A percentile compares a stretch with the other conserved stretches of the same genome.
These are phyloP conservation scores for Oedothorax gibbosus DNA, from an alignment of 1,140 invertebrate species.

Conservation along the genomic window DNA sequence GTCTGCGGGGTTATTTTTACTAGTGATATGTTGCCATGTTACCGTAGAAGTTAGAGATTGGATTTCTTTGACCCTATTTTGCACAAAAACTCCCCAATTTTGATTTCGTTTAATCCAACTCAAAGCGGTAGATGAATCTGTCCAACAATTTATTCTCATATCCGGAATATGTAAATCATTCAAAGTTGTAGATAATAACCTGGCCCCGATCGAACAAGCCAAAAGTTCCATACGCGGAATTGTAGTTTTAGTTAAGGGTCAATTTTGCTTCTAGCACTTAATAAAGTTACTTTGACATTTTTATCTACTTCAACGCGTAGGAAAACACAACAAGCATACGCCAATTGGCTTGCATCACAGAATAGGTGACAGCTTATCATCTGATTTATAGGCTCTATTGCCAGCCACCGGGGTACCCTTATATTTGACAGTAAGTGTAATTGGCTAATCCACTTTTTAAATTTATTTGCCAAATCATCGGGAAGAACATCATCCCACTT, in stretches of 20 bases:
- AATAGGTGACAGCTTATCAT: not conserved
- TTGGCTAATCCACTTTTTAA: not conserved
- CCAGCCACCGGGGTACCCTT: not conserved
- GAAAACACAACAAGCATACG: not conserved
- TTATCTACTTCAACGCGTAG: not conserved
- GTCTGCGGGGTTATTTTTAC: not conserved
- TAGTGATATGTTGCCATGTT: not conserved
- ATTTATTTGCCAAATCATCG: not conserved
- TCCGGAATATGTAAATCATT: not conserved
- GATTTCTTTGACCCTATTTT: constrained; percentile 18
- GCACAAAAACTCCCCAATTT: constrained; percentile 1
- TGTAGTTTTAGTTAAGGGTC: not conserved
- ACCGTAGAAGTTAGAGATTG: not conserved
- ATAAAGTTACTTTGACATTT: not conserved
- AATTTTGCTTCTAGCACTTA: not conserved
- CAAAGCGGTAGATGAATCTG: not conserved
- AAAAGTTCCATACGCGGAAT: not conserved
- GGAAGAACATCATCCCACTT: not conserved
- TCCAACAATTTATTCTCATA: constrained; percentile 4
- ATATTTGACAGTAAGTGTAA: not conserved
- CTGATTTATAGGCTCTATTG: not conserved
- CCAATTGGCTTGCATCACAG: constrained; percentile 1
- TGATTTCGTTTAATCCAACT: not conserved
- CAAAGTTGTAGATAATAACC: not conserved
- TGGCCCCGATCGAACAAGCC: not conserved